Conservation (phyloP, 2,797 vertebrate genomes). For the Melanotaenia trifasciata region DNA sequence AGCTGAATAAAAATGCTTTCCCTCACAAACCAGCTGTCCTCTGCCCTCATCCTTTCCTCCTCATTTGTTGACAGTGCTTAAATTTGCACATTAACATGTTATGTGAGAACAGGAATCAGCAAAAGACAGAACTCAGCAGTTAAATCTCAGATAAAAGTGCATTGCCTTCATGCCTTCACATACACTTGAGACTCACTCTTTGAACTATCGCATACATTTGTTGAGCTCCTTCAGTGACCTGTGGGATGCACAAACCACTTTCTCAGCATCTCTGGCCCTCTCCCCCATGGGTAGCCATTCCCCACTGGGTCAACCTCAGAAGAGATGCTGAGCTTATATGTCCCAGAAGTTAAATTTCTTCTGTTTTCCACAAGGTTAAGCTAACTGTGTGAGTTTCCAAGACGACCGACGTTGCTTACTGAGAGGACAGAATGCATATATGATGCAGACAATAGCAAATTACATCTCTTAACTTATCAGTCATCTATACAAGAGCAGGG, state of each 20-base stretch:
- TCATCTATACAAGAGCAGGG: background rate
- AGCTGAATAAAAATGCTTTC: constrained; percentile 26
- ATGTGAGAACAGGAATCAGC: constrained; percentile 25
- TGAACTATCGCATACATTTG: constrained; percentile 56
- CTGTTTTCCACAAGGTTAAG: constrained; percentile 50
- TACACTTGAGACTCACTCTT: constrained; percentile 18
- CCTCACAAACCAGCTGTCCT: constrained; percentile 38
- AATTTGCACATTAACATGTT: constrained; percentile 25
- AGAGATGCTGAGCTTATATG: constrained; percentile 46
- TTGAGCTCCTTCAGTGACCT: constrained; percentile 58
- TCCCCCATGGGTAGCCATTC: constrained; percentile 49
- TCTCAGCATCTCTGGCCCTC: constrained; percentile 63
- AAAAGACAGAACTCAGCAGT: constrained; percentile 11
- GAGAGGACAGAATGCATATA: background rate
- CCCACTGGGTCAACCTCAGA: constrained; percentile 53
- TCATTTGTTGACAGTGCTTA: constrained; percentile 34
- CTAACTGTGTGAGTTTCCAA: constrained; percentile 53
- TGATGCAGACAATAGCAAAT: background rate
- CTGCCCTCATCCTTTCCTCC: constrained; percentile 10
- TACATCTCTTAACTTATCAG: background rate
- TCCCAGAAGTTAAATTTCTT: constrained; percentile 44
- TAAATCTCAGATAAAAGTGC: constrained; percentile 11
- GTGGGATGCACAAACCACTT: constrained; percentile 38
- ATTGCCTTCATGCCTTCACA: background rate
- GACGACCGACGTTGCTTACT: constrained; percentile 10